Conservation (phyloP, 2,113 vertebrate genomes). For the Hydrolagus affinis region DNA sequence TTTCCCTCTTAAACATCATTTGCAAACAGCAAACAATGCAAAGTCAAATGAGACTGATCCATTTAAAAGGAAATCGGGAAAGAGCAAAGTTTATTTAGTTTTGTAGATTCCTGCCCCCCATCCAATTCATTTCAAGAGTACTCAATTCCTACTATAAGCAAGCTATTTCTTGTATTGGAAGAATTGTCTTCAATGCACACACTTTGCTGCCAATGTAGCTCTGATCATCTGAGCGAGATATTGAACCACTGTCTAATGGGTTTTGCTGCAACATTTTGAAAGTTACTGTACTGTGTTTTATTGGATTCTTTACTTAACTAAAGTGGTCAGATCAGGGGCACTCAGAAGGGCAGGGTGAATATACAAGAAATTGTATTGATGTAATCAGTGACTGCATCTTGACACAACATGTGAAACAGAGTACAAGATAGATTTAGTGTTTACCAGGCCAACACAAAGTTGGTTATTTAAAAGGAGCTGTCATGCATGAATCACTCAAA, state of each 20-base stretch:
- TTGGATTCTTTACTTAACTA: background rate
- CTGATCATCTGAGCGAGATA: background rate
- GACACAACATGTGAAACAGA: no score
- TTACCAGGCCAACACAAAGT: no score
- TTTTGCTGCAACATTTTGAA: slow-evolving; percentile 1
- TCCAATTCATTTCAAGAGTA: background rate
- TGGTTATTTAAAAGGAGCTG: no score
- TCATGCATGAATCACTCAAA: no score
- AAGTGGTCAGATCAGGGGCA: no score
- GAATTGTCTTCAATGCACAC: no score
- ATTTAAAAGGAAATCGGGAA: background rate
- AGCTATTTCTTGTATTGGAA: background rate
- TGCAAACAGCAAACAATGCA: background rate
- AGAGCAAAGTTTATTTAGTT: background rate
- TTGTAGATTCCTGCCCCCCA: background rate
- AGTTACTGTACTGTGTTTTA: background rate
- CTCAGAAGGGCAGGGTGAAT: no score
- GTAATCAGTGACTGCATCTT: no score
- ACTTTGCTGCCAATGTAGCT: background rate
- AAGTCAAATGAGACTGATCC: background rate
- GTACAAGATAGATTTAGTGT: no score
- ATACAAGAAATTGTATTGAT: no score
- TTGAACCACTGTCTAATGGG: no score
- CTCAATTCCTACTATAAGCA: background rate
- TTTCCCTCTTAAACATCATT: background rate